These are phyloP conservation scores for Drosophila paranaensis DNA, from an alignment of 2,888 invertebrate species.

Conservation along the genomic window DNA sequence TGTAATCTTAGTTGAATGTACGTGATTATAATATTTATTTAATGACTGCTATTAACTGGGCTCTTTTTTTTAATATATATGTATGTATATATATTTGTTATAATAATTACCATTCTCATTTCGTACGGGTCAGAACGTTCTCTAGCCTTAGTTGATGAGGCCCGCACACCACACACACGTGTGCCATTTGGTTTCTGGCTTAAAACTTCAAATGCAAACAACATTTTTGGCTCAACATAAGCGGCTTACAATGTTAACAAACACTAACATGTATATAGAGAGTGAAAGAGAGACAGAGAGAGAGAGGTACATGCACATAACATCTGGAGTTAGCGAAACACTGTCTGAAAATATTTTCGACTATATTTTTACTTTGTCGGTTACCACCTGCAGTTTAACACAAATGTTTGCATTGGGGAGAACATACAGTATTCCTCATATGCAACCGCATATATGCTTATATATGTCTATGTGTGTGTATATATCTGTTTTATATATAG, in stretches of 20 bases:
- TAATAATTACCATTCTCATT: constrained; percentile 39
- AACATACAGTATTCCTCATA: constrained; percentile 40
- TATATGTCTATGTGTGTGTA: too few species aligned
- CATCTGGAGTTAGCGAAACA: constrained; percentile 25
- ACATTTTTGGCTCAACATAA: constrained; percentile 68
- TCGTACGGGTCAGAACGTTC: constrained; percentile 4
- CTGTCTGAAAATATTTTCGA: constrained; percentile 18
- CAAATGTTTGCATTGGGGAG: constrained; percentile 58
- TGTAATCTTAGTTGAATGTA: constrained; percentile 66
- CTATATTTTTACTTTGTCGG: constrained; percentile 61
- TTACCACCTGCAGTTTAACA: constrained; percentile 70
- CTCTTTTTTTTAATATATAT: constrained; percentile 1
- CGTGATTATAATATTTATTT: constrained; percentile 75
- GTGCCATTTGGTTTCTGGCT: constrained; percentile 74
- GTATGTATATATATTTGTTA: constrained; percentile 11
- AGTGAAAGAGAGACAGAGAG: not conserved
- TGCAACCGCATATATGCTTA: not conserved
- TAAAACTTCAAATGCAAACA: constrained; percentile 74
- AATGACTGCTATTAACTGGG: constrained; percentile 67
- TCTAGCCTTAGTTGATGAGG: constrained; percentile 12
- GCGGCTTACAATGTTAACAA: constrained; percentile 75
- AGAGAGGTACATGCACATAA: constrained; percentile 5
- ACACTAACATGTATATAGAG: constrained; percentile 15
- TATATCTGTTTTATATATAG: not conserved
- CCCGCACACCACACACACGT: constrained; percentile 28